phyloP scores from a whole-genome alignment of 2,113 vertebrate species.

The Catagonus wagneri region DNA sequence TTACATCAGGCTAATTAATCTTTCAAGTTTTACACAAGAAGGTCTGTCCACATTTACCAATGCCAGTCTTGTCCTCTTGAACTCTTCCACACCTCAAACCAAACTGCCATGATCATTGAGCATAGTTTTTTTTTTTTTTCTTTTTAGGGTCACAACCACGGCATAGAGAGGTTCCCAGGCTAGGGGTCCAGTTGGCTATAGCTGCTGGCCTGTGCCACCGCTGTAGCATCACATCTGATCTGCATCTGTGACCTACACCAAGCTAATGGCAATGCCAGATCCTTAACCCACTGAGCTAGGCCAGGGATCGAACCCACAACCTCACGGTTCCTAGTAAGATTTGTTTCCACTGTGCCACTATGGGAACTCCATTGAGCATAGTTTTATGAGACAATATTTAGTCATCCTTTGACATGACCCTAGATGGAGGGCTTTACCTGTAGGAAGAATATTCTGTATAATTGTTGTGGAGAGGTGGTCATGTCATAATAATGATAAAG shows the following conservation, averaged over 20 bases:
- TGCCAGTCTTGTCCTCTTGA: background rate
- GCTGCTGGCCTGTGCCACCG: too few species aligned
- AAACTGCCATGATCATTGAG: background rate
- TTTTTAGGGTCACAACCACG: too few species aligned
- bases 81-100: background rate
- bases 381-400: background rate
- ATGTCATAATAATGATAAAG: background rate
- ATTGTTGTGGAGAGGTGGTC: background rate
- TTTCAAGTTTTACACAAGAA: slow-evolving; percentile 10
- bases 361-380: background rate
- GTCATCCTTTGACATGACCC: background rate
- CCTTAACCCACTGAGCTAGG: too few species aligned
- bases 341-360: too few species aligned
- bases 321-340: too few species aligned
- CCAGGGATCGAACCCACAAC: too few species aligned
- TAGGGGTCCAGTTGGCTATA: too few species aligned
- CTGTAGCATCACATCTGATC: too few species aligned
- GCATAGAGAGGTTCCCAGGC: too few species aligned
- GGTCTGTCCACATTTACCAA: background rate
- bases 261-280: too few species aligned
- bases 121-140: too few species aligned
- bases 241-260: too few species aligned
- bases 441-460: background rate
- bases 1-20: slow-evolving; percentile 65
- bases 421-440: background rate